Percentiles rank a stretch among this genome's conserved stretches.
These are phyloP conservation scores for Tipula confusa DNA, from an alignment of 2,888 invertebrate species.

Conservation along the genomic window DNA sequence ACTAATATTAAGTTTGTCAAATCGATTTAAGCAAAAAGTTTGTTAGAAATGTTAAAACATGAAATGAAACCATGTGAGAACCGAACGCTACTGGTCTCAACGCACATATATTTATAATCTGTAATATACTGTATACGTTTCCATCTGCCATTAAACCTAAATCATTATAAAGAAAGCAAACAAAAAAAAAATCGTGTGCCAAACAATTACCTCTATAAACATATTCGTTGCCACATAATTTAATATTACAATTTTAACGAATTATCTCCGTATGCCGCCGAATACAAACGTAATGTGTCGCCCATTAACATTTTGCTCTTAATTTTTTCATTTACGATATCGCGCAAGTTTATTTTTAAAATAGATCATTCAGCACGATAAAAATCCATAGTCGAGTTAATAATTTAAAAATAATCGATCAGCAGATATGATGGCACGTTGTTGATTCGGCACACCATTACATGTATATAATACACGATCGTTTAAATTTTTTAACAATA, in stretches of 20 bases:
- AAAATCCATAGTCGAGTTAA: background rate
- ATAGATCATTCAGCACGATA: background rate
- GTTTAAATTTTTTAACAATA: background rate
- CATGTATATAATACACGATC: background rate
- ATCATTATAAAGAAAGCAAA: background rate
- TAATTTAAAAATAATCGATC: conserved; percentile 3
- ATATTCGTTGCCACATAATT: conserved; percentile 20
- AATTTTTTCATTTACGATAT: background rate
- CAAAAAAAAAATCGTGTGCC: background rate
- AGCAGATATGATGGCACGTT: background rate
- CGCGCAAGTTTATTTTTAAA: background rate
- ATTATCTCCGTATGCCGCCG: background rate
- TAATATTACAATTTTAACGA: background rate
- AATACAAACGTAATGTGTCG: background rate
- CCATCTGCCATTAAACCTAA: background rate
- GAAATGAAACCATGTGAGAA: too few species aligned
- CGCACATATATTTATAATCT: background rate
- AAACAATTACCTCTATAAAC: conserved; percentile 1
- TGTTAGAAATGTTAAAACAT: too few species aligned
- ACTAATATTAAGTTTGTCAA: too few species aligned
- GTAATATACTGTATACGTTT: background rate
- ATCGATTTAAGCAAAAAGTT: too few species aligned
- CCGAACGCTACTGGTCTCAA: too few species aligned
- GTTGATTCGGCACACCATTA: background rate
- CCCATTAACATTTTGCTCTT: background rate